Evolutionary conservation across 2,113 vertebrate species (phyloP).

Genomic region (Nothobranchius kuhntae): DNA sequence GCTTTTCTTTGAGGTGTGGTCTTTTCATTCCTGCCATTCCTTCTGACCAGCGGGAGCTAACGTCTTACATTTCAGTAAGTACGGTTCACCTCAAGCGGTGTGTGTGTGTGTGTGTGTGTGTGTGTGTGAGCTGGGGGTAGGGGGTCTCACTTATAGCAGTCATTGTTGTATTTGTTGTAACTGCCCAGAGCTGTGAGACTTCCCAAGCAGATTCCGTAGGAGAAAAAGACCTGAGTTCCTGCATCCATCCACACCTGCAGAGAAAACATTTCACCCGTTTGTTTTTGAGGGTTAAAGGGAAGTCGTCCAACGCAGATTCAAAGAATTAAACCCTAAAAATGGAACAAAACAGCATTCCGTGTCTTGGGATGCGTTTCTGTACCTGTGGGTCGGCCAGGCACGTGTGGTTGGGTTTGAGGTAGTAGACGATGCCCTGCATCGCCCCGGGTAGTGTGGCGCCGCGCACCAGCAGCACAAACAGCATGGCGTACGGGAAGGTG

Average conservation of each 20-base stretch:
- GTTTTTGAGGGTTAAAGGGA: background rate
- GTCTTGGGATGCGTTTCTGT: background rate
- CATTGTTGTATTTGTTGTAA: constrained; percentile 96
- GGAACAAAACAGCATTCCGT: background rate
- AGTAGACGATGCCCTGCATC: constrained; percentile 87
- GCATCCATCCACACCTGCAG: constrained; percentile 94
- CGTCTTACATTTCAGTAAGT: constrained; percentile 27
- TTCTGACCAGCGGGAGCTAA: constrained; percentile 37
- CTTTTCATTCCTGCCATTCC: constrained; percentile 72
- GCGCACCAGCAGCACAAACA: constrained; percentile 86
- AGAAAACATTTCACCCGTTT: background rate
- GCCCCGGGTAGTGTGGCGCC: constrained; percentile 88
- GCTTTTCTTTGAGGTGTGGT: constrained; percentile 69
- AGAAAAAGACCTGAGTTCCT: constrained; percentile 93
- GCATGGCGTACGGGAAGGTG: constrained; percentile 91
- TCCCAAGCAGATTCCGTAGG: constrained; percentile 91
- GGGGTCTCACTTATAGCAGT: constrained; percentile 90
- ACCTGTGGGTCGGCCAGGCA: constrained; percentile 90
- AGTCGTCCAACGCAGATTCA: background rate
- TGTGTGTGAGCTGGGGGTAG: constrained; percentile 3
- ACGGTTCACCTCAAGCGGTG: constrained; percentile 13
- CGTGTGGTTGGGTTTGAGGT: constrained; percentile 86
- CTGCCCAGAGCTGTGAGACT: constrained; percentile 92
- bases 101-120: constrained; percentile 12
- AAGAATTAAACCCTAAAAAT: no score